A percentile compares a stretch with the other conserved stretches of the same genome.
phyloP scores from a whole-genome alignment of 2,888 invertebrate genomes.

The Protula sp. region DNA sequence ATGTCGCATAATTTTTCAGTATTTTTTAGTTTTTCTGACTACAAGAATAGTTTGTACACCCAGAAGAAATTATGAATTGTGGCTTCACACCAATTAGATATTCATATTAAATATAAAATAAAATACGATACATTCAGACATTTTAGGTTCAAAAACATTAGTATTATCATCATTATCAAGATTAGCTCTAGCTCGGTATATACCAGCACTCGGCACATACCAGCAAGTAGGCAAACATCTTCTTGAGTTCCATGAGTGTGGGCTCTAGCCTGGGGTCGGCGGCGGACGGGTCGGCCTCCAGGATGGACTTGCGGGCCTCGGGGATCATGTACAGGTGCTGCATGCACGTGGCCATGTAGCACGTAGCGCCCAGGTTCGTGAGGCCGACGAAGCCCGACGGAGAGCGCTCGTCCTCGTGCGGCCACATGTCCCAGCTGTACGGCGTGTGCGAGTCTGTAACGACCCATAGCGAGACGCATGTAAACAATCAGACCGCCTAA shows the following conservation, averaged over 20 bases:
- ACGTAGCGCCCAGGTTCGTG: conserved; percentile 91
- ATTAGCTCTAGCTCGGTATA: too few relatives aligned
- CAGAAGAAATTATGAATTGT: too few relatives aligned
- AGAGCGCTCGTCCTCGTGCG: conserved; percentile 87
- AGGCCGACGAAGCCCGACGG: conserved; percentile 92
- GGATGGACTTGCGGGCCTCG: conserved; percentile 77
- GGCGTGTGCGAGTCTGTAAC: conserved; percentile 64
- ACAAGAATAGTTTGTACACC: too few relatives aligned
- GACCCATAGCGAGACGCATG: too few relatives aligned
- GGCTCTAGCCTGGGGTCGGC: conserved; percentile 71
- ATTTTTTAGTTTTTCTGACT: too few relatives aligned
- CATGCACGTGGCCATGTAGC: conserved; percentile 96
- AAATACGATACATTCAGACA: too few relatives aligned
- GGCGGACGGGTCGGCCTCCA: conserved; percentile 63
- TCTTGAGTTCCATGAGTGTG: conserved; percentile 79
- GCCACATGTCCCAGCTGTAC: conserved; percentile 98
- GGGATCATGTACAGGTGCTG: conserved; percentile 98
- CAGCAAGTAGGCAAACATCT: conserved; percentile 91
- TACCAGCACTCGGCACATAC: conserved; percentile 57
- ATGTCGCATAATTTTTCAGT: not conserved
- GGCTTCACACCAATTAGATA: too few relatives aligned
- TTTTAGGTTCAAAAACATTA: too few relatives aligned
- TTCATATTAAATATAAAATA: too few relatives aligned
- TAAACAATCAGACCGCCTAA: not conserved
- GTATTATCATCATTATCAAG: too few relatives aligned